Base-by-base conservation (phyloP, 2,888 invertebrate genomes). In the Sminthurides aquaticus region DNA sequence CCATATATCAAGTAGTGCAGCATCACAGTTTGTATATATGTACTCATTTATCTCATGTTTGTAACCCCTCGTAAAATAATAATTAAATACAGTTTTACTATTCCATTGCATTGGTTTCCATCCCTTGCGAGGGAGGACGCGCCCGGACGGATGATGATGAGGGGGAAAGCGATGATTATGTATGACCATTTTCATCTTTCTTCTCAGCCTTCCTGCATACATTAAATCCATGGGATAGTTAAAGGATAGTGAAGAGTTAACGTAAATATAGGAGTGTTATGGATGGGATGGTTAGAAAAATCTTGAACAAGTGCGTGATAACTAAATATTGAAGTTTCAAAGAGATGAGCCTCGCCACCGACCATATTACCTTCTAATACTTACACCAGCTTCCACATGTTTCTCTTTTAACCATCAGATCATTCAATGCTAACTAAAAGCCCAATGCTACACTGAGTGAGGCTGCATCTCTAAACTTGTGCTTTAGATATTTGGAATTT, bases 261-360 rank as follows among this genome's bases (percentile, higher is more conserved):
- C 8, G 43, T 15, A 34, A 34, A 34, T 15, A 34, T 34, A 34
- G 43, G 43, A 34, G 43, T 34, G n/a, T n/a, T n/a, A n/a, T n/a
- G 43, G 43, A 34, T 34, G 43, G 43, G 43, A 34, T n/a, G 43
- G 43, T 34, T 34, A 15, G 43, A 15, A 34, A 34, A 34, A 34
- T 34, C 8, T 52, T 52, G 11, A 52, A 20, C 52, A 52, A 52
- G 52, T 52, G 52, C 52, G 52, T 52, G 52, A 52, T 52, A 52
- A 52, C 52, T 20, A 52, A 52, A 52, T 52, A 52, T 52, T 52
- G 20, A 52, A 52, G 43, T 34, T 34, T 11, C 43, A 34, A 34
- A 34, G 43, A 34, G 43, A 34, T 34, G 43, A n/a, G n/a, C n/a
- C n/a, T n/a, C n/a, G n/a, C n/a, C n/a, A n/a, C n/a, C n/a, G n/a